phyloP scores from a whole-genome alignment of 2,797 vertebrate species.

The Pelochelys cantorii region DNA sequence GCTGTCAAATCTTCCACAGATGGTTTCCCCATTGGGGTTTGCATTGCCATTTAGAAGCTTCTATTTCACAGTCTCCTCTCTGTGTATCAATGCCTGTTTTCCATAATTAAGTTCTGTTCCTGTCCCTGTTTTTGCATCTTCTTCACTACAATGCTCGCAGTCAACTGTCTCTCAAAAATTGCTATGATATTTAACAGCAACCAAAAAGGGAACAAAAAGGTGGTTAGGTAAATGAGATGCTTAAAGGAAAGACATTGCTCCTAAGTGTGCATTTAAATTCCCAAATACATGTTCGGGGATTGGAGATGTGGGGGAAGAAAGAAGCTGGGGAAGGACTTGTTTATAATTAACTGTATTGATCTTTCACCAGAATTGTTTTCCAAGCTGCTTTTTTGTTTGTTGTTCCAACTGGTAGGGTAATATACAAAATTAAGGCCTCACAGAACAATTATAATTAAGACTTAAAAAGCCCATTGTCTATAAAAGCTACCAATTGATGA shows the following conservation, averaged over 20 bases:
- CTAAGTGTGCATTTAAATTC: constrained; percentile 66
- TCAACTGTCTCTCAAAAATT: constrained; percentile 49
- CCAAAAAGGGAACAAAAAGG: constrained; percentile 33
- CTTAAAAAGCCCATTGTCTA: constrained; percentile 77
- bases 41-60: constrained; percentile 63
- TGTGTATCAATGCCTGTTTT: constrained; percentile 50
- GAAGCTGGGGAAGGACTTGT: constrained; percentile 70
- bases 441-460: constrained; percentile 82
- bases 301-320: constrained; percentile 57
- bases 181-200: constrained; percentile 63
- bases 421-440: constrained; percentile 74
- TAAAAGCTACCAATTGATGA: constrained; percentile 79
- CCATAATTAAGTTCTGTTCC: constrained; percentile 61
- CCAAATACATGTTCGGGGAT: constrained; percentile 65
- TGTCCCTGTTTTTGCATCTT: neutral
- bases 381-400: constrained; percentile 72
- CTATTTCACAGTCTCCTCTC: constrained; percentile 48
- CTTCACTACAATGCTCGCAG: constrained; percentile 40
- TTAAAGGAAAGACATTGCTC: constrained; percentile 64
- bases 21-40: constrained; percentile 31
- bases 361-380: constrained; percentile 46
- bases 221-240: constrained; percentile 63
- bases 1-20: constrained; percentile 22
- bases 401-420: constrained; percentile 69
- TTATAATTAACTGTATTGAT: constrained; percentile 74